These are phyloP conservation scores for Chloroclysta siterata DNA, from an alignment of 2,888 invertebrate species.

Conservation along the genomic window DNA sequence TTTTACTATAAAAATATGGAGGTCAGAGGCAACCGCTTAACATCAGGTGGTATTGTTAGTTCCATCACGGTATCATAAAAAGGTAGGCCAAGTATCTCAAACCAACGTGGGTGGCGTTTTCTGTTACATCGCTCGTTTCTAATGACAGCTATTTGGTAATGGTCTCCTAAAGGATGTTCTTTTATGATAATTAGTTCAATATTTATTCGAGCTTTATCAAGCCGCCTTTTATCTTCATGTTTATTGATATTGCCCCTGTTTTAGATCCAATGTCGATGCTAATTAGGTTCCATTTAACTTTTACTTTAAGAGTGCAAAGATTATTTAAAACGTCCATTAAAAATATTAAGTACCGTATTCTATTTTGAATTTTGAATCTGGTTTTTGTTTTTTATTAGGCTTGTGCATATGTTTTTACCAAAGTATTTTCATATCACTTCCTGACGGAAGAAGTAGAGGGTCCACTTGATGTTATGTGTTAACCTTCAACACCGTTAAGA, in stretches of 20 bases:
- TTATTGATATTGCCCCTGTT: conserved; percentile 72
- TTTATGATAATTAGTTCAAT: conserved; percentile 82
- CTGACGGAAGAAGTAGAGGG: too few relatives aligned
- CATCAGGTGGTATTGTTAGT: too few relatives aligned
- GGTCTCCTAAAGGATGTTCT: conserved; percentile 67
- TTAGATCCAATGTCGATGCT: conserved; percentile 59
- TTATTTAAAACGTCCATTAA: conserved; percentile 36
- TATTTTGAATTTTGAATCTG: not conserved
- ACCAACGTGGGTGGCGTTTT: conserved; percentile 69
- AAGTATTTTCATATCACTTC: too few relatives aligned
- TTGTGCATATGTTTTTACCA: too few relatives aligned
- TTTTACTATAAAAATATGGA: too few relatives aligned
- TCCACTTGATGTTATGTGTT: too few relatives aligned
- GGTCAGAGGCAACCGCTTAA: too few relatives aligned
- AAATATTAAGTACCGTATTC: not conserved
- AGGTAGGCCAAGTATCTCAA: too few relatives aligned
- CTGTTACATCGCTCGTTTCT: conserved; percentile 59
- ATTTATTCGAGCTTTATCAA: conserved; percentile 72
- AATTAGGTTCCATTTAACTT: conserved; percentile 60
- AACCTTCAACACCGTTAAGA: too few relatives aligned
- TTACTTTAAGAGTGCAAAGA: conserved; percentile 49
- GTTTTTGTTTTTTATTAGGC: too few relatives aligned
- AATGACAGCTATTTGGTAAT: conserved; percentile 81
- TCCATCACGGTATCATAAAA: too few relatives aligned
- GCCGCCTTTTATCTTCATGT: conserved; percentile 75